Base-by-base conservation (phyloP, 2,888 invertebrate genomes). In the Troilus luridus region DNA sequence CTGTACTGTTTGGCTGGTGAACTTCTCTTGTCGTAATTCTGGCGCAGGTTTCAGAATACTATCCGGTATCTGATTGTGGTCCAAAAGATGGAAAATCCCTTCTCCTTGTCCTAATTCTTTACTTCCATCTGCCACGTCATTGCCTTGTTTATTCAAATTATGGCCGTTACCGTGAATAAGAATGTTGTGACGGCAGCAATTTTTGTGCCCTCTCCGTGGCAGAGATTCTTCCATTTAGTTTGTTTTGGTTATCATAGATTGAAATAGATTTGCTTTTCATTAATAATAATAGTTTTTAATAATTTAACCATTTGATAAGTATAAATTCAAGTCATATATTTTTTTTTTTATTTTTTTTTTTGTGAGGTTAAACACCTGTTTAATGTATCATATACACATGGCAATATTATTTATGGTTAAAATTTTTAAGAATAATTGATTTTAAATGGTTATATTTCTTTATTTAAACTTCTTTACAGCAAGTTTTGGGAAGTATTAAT, bases 21-120 rank as follows among this genome's bases (percentile, higher is more conserved):
- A 54, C 54, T 88, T 88, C 41, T 60, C 88, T 27, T 88, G 56
- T 12, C 19, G 7, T 54, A 14, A n/a, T 56, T 10, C 12, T 85
- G 0, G n/a, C 0, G 11, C 17, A 17, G 24, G 10, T 9, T 27
- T 17, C 3, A 59, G 10, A 88, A 56, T 88, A 60, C 27, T 88
- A 19, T 88, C 62, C 27, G n/a, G 88, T n/a, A 24, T 54, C 21
- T 81, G 41, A 54, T 54, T 81, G 81, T 21, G 41, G n/a, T 85
- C 85, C 6, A 85, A 19, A 1, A 85, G 56, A n/a, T 89, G 64
- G n/a, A 89, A 24, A 54, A 0, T 0, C 0, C 89, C 90, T 77
- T 90, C 90, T 56, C 90, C 90, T 90, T 90, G 90, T 6, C 90
- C 90, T 59, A 77, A 17, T 77, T 90, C 90, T n/a, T 56, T 19